Conservation (phyloP, 2,888 invertebrate species). For the Gymnosoma rotundatum region DNA sequence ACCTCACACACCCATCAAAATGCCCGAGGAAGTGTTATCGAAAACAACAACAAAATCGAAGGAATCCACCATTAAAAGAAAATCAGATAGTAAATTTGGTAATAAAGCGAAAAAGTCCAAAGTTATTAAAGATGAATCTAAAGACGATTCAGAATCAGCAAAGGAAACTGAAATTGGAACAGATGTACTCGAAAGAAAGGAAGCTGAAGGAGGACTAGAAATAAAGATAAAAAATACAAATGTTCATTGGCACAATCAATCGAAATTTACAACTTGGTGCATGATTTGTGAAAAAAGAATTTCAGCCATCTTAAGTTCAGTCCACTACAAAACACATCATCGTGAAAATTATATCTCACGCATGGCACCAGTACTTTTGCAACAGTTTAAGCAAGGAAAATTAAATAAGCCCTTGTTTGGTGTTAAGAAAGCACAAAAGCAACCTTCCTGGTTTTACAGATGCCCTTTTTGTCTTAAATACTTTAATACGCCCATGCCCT, state of each 20-base stretch:
- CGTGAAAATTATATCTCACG: conserved; percentile 77
- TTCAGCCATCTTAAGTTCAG: conserved; percentile 75
- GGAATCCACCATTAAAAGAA: conserved; percentile 34
- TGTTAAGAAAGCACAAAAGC: conserved; percentile 55
- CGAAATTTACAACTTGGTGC: conserved; percentile 73
- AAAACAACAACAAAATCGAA: background rate
- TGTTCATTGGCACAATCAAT: conserved; percentile 77
- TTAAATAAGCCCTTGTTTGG: conserved; percentile 65
- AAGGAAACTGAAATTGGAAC: conserved; percentile 12
- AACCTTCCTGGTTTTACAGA: conserved; percentile 69
- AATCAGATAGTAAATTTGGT: conserved; percentile 50
- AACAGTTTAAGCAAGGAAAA: conserved; percentile 72
- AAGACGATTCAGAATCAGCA: conserved; percentile 30
- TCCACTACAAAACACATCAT: conserved; percentile 77
- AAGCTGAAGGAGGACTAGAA: background rate
- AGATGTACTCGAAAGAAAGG: background rate
- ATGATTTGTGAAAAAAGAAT: conserved; percentile 74
- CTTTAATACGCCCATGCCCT: conserved; percentile 64
- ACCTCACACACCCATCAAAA: conserved; percentile 74
- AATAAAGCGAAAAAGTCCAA: conserved; percentile 61
- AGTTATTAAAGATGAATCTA: conserved; percentile 7
- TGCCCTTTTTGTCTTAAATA: conserved; percentile 78
- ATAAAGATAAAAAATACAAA: conserved; percentile 73
- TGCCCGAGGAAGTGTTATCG: conserved; percentile 60
- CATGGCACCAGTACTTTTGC: conserved; percentile 74